Base-by-base conservation (phyloP, 37 sponge, comb jelly and placozoan species). In the Diacarnus erythraeanus region DNA sequence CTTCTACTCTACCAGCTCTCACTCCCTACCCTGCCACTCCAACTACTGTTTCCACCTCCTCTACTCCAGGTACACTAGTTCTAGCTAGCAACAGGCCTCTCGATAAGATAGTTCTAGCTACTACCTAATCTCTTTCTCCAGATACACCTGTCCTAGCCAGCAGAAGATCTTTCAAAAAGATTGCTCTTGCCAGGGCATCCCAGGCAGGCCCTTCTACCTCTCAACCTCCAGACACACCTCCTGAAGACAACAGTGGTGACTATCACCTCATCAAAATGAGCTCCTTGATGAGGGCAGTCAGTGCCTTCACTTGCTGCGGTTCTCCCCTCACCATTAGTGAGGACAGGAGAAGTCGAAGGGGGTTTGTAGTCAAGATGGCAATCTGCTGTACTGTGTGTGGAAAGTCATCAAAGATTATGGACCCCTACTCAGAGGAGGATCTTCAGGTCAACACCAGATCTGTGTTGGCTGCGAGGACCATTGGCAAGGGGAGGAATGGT, bases 331-430 rank as follows among this genome's bases (percentile, higher is more conserved):
- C 40, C 8, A 8, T 35, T 8, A 27, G 10, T 34, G 38, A 35
- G 37, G 38, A 34, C 35, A 38, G 21, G 21, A 27, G 21, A 8
- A 34, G 40, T 17, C 29, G 69, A 27, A 68, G 69, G 61, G 61
- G 61, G 23, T 60, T 60, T 20, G 61, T 60, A 25, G 23, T 25
- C 6, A 60, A 60, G 61, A 27, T 68, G 69, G 40, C 38, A 10
- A 68, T 68, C 9, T 68, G 38, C 38, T 68, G 69, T 21, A 35
- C 69, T 38, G 69, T 38, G 38, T 68, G 69, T 68, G 69, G 40
- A 4, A 68, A 38, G 37, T 8, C 5, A 21, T 15, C 39, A 8
- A 35, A 34, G 5, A 68, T 68, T 27, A 68, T 27, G 8, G 40
- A 68, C 38, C 69, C 69, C 38, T 68, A 68, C 69, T 35, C 4